Conservation (phyloP, 2,797 vertebrate genomes). For the Amazona ochrocephala region DNA sequence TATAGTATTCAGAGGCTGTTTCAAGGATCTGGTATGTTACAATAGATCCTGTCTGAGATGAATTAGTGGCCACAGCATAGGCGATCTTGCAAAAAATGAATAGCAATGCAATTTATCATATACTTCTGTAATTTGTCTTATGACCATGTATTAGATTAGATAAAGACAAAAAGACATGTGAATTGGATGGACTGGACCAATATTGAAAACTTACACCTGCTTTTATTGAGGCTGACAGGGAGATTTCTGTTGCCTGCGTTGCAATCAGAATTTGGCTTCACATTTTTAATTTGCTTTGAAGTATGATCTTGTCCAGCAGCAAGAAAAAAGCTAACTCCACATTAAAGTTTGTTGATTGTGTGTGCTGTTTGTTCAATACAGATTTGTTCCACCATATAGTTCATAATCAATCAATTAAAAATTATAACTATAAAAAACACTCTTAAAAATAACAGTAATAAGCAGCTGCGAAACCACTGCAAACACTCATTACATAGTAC, state of each 20-base stretch:
- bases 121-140: constrained; percentile 61
- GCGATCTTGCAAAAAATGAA: constrained; percentile 65
- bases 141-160: constrained; percentile 59
- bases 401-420: constrained; percentile 13
- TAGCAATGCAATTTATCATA: constrained; percentile 64
- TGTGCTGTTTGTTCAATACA: constrained; percentile 10
- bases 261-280: constrained; percentile 43
- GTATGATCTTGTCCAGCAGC: constrained; percentile 16
- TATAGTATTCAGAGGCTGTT: neutral
- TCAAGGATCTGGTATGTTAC: constrained; percentile 1
- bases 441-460: neutral
- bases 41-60: constrained; percentile 31
- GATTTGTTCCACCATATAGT: neutral
- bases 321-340: constrained; percentile 37
- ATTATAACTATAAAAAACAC: neutral
- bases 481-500: neutral
- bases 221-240: constrained; percentile 64
- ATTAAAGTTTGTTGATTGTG: constrained; percentile 27
- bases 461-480: neutral
- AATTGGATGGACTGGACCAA: constrained; percentile 51
- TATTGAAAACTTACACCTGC: constrained; percentile 38
- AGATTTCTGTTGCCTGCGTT: constrained; percentile 39
- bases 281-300: constrained; percentile 66
- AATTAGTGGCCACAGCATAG: constrained; percentile 48
- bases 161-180: constrained; percentile 62